A percentile compares a stretch with the other conserved stretches of the same genome.
Conservation (phyloP, 2,797 vertebrate genomes). For the Periparus ater region DNA sequence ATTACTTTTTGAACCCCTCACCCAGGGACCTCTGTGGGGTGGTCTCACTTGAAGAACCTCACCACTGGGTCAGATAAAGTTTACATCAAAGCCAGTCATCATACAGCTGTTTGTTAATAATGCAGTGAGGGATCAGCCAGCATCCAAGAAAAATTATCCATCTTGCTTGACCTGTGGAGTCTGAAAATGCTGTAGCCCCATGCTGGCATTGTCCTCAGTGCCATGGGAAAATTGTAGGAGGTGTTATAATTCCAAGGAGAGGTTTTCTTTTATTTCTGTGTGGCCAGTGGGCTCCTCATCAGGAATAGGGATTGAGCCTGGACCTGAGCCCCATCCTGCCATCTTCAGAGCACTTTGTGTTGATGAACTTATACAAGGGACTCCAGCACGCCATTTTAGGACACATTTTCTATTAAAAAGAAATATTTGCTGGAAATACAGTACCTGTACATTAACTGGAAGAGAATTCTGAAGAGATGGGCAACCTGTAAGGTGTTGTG, state of each 20-base stretch:
- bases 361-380: not conserved
- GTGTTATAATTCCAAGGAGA: not conserved
- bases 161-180: not conserved
- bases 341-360: not conserved
- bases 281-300: not conserved
- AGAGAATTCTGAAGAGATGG: not conserved
- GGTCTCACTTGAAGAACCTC: not conserved
- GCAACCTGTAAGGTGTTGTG: fast-evolving
- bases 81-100: not conserved
- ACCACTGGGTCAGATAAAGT: not conserved
- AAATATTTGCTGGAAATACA: not conserved
- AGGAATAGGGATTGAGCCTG: not conserved
- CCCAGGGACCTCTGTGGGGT: not conserved
- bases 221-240: not conserved
- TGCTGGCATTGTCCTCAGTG: not conserved
- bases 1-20: not conserved
- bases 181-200: not conserved
- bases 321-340: not conserved
- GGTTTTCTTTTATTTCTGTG: not conserved
- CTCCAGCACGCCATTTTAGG: not conserved
- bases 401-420: not conserved
- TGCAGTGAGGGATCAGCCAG: not conserved
- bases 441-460: not conserved
- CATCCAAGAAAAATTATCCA: not conserved
- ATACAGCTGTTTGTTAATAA: not conserved